phyloP scores from a whole-genome alignment of 2,797 vertebrate genomes.

The Rallus crepitans region DNA sequence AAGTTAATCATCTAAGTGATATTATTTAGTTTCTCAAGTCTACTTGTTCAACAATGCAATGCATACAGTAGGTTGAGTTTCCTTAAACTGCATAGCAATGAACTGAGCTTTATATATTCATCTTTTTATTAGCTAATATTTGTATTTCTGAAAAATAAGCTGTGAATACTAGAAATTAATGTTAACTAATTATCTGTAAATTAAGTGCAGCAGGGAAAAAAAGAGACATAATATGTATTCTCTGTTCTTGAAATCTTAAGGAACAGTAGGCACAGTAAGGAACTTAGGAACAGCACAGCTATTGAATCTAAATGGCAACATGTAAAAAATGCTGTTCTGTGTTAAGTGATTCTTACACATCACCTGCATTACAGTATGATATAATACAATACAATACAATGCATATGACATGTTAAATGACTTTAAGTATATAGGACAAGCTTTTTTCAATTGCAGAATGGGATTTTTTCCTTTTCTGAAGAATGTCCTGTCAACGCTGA shows the following conservation, averaged over 20 bases:
- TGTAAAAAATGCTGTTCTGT: background rate
- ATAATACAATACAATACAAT: background rate
- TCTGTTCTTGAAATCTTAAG: background rate
- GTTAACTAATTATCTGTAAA: background rate
- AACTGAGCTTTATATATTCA: background rate
- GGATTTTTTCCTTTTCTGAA: background rate
- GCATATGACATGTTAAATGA: background rate
- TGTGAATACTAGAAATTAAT: background rate
- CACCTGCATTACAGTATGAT: background rate
- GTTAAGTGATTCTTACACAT: background rate
- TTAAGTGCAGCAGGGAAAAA: background rate
- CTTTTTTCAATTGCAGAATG: background rate
- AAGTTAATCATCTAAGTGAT: background rate
- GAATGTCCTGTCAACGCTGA: background rate
- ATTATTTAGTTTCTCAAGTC: background rate
- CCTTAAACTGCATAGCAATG: background rate
- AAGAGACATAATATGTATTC: background rate
- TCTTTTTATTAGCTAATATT: background rate
- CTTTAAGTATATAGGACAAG: background rate
- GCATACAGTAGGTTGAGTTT: background rate
- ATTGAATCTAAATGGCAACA: background rate
- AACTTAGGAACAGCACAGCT: background rate
- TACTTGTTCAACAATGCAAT: background rate
- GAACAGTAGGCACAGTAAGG: too few relatives aligned
- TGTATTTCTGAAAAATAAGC: background rate